Base-by-base conservation (phyloP, 2,113 vertebrate species). In the Cepphus grylle region DNA sequence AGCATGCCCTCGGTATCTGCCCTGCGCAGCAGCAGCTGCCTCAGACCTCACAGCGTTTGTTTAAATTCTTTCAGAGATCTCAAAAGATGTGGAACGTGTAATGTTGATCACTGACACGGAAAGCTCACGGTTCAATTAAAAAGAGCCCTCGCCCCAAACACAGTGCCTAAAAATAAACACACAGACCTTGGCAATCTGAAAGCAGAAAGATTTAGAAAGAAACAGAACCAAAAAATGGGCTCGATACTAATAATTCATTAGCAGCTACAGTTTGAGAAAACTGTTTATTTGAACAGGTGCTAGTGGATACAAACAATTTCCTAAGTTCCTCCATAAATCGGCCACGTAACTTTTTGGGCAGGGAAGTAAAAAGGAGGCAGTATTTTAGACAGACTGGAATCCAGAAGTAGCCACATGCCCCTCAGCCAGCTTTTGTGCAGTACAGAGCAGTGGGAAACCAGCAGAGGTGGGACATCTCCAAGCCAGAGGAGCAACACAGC, bases 21-120 rank as follows among this genome's bases (percentile, higher is more conserved):
- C 70, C 67, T 34, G 26, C 40, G 11, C 16, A 91, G 50, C 62
- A 81, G 85, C 87, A 89, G 88, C 91, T 71, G 72, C n/a, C 74
- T 73, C 65, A 73, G 94, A 93, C 96, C 96, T 94, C 96, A 95
- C 87, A 95, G 87, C 1, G 0, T 96, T 96, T 95, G 95, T 96
- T 96, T 97, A 84, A 91, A 94, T 88, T 95, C 66, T 63, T 96
- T 49, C 56, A 36, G 47, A 85, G 77, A 69, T 74, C 74, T 92
- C 67, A 81, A 88, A 86, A 92, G 88, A 62, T 58, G 49, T 29
- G 40, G 77, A 92, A 81, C 69, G 94, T 22, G 81, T 87, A 84
- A 90, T 29, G 40, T 47, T 86, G 94, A 52, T 85, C 81, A 71
- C 0, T 45, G 67, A 83, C 45, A 15, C 23, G 69, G 89, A 91